Conservation (phyloP, 2,888 invertebrate genomes). For the Abscondita cerata region DNA sequence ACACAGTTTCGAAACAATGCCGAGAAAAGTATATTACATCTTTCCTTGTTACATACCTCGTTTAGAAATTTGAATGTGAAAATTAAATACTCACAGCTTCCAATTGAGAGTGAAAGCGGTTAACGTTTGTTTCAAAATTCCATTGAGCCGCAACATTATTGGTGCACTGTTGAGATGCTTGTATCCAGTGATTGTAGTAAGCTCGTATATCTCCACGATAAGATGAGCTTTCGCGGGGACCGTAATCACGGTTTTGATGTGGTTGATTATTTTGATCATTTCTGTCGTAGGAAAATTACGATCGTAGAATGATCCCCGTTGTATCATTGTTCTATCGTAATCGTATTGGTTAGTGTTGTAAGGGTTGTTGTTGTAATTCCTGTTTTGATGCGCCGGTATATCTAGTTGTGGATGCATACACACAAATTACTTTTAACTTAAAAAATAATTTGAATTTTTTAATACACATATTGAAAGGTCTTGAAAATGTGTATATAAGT, state of each 20-base stretch:
- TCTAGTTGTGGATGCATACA: conserved; percentile 40
- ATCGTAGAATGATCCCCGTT: conserved; percentile 8
- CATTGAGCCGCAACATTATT: conserved; percentile 88
- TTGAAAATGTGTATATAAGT: background rate
- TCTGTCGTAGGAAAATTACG: background rate
- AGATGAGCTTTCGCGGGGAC: conserved; percentile 14
- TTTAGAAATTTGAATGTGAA: too few relatives aligned
- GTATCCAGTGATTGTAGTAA: conserved; percentile 74
- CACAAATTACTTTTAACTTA: background rate
- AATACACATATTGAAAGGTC: background rate
- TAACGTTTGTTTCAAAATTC: conserved; percentile 89
- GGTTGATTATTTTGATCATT: background rate
- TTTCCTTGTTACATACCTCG: too few relatives aligned
- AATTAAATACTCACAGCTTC: conserved; percentile 68
- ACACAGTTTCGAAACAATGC: background rate
- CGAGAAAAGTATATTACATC: conserved; percentile 7
- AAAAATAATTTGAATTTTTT: background rate
- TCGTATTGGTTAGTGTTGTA: conserved; percentile 11
- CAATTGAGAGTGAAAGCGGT: conserved; percentile 80
- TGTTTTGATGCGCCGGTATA: conserved; percentile 40
- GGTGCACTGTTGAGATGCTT: conserved; percentile 81
- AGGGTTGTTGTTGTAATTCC: conserved; percentile 28
- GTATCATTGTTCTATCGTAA: background rate
- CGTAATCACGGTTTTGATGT: background rate
- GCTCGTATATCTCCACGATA: conserved; percentile 57